Conservation (phyloP, 2,797 vertebrate genomes). For the Sebastes flavidus region DNA sequence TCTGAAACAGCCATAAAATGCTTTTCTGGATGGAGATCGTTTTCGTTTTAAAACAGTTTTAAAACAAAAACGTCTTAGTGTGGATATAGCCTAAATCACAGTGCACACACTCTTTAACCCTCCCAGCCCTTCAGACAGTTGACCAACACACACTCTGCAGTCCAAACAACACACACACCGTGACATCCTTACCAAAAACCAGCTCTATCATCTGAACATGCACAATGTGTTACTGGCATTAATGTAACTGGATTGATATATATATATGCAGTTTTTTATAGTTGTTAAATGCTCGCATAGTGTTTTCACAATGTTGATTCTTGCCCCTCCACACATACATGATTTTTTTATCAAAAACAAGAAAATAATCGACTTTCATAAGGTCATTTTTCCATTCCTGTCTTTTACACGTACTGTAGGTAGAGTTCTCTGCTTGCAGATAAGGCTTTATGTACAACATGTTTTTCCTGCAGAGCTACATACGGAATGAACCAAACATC, state of each 20-base stretch:
- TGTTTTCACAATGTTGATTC: constrained; percentile 42
- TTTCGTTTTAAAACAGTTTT: too few species aligned
- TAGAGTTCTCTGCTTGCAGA: constrained; percentile 59
- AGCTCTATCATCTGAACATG: constrained; percentile 62
- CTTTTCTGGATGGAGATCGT: background rate
- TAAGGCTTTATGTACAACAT: constrained; percentile 74
- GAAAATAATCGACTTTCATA: constrained; percentile 46
- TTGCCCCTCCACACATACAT: constrained; percentile 16
- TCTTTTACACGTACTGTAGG: constrained; percentile 38
- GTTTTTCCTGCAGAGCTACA: constrained; percentile 70
- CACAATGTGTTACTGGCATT: constrained; percentile 62
- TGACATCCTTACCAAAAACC: constrained; percentile 57
- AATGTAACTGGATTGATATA: constrained; percentile 49
- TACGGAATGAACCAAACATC: constrained; percentile 53
- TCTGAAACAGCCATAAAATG: background rate
- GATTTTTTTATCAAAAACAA: constrained; percentile 45
- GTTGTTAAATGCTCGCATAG: constrained; percentile 58
- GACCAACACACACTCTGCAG: constrained; percentile 17
- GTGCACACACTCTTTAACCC: constrained; percentile 13
- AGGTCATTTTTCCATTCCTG: constrained; percentile 35
- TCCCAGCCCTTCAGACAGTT: background rate
- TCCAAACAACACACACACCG: constrained; percentile 51
- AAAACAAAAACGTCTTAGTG: background rate
- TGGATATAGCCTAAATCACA: constrained; percentile 16
- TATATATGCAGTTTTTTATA: constrained; percentile 61